These are phyloP conservation scores for Noctua janthina DNA, from an alignment of 2,888 invertebrate species.

Conservation along the genomic window DNA sequence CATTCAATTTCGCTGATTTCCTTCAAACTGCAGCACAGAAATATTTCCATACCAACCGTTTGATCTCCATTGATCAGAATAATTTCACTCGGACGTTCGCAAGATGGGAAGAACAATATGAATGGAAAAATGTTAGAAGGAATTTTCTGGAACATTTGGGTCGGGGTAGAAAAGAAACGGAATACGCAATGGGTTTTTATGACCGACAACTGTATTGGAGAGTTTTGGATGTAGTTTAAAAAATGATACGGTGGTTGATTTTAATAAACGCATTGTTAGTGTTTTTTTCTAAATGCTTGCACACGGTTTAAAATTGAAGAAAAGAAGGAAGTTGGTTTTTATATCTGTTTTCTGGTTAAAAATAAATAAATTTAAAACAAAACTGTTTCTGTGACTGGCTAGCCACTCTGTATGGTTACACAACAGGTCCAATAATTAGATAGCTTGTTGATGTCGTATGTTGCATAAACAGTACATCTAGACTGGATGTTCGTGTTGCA, in stretches of 20 bases:
- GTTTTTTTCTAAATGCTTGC: neutral
- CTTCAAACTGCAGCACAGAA: constrained; percentile 47
- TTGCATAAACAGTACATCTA: neutral
- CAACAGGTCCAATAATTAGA: neutral
- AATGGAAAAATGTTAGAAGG: constrained; percentile 43
- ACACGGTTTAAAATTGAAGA: neutral
- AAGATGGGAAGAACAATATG: constrained; percentile 56
- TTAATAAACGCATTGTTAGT: neutral
- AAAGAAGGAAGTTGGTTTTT: neutral
- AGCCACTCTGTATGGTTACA: no score
- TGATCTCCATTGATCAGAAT: constrained; percentile 63
- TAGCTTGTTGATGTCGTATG: neutral
- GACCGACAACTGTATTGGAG: constrained; percentile 4
- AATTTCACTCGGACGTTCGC: constrained; percentile 55
- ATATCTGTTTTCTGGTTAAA: neutral
- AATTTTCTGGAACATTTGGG: constrained; percentile 34
- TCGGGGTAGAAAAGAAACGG: constrained; percentile 10
- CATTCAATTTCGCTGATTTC: constrained; percentile 54
- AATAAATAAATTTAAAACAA: neutral
- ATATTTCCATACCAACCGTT: constrained; percentile 61
- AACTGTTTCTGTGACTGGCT: neutral
- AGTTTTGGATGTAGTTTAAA: neutral
- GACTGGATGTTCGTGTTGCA: neutral
- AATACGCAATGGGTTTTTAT: constrained; percentile 30
- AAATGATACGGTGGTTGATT: neutral